Conservation (phyloP, 2,797 vertebrate species). For the Loriculus beryllinus region DNA sequence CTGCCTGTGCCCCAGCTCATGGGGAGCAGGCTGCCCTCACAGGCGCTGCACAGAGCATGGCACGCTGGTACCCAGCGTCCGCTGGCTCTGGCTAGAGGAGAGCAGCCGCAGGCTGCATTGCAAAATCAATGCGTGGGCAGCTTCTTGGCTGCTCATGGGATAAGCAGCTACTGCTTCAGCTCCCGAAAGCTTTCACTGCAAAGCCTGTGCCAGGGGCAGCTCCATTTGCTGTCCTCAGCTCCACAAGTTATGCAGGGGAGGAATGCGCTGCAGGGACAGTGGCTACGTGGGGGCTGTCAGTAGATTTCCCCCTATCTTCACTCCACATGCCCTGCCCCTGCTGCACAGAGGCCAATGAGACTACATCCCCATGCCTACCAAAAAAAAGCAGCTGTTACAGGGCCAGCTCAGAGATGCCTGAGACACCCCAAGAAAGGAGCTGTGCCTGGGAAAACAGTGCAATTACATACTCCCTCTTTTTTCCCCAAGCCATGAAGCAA, state of each 20-base stretch:
- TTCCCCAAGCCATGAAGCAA: not conserved
- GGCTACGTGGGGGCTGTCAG: not conserved
- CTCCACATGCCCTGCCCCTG: not conserved
- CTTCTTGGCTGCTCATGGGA: constrained; percentile 37
- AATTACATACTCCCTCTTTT: not conserved
- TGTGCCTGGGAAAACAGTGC: not conserved
- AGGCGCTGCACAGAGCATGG: not conserved
- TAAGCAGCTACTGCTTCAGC: constrained; percentile 41
- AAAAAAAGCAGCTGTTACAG: not conserved
- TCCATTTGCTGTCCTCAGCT: not conserved
- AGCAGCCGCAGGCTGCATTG: constrained; percentile 36
- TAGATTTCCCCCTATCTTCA: not conserved
- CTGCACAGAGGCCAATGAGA: not conserved
- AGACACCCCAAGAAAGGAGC: not conserved
- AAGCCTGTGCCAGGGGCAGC: constrained; percentile 16
- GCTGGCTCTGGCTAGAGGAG: not conserved
- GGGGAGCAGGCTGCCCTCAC: not conserved
- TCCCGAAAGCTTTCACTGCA: constrained; percentile 1
- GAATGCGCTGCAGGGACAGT: not conserved
- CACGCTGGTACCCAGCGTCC: accelerated
- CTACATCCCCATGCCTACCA: not conserved
- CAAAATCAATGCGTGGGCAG: constrained; percentile 32
- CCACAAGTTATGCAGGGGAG: not conserved
- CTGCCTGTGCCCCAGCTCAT: not conserved
- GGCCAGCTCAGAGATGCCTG: not conserved